Conservation (phyloP, 1,140 invertebrate species). For the Scaptomyza pallida region DNA sequence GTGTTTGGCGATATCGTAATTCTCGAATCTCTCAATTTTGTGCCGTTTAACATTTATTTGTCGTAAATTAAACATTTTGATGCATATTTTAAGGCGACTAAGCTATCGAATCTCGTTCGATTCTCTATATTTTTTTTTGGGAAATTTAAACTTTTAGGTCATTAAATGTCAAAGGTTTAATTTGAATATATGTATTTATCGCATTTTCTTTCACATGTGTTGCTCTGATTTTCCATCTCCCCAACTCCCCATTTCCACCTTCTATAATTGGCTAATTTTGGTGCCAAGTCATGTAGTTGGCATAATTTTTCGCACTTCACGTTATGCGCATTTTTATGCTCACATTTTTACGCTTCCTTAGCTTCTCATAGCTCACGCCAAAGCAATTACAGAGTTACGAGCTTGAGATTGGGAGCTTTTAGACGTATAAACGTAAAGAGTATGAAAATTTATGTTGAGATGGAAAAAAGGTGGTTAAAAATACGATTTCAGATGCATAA, state of each 20-base stretch:
- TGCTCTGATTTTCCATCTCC: conserved; percentile 13
- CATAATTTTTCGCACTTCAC: conserved; percentile 48
- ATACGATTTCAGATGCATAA: no score
- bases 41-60: conserved; percentile 77
- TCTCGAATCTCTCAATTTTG: conserved; percentile 77
- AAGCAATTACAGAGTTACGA: conserved; percentile 25
- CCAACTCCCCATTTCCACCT: conserved; percentile 14
- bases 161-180: background rate
- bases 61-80: conserved; percentile 75
- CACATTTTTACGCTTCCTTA: conserved; percentile 66
- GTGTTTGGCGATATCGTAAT: conserved; percentile 64
- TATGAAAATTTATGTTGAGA: conserved; percentile 2
- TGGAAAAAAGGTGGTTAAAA: background rate
- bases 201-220: conserved; percentile 37
- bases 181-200: conserved; percentile 12
- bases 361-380: conserved; percentile 28
- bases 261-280: conserved; percentile 62
- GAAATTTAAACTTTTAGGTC: conserved; percentile 10
- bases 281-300: conserved; percentile 66
- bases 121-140: background rate
- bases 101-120: conserved; percentile 5
- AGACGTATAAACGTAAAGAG: background rate
- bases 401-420: background rate
- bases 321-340: conserved; percentile 44
- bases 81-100: conserved; percentile 52